These are phyloP conservation scores for Diloba caeruleocephala DNA, from an alignment of 2,888 invertebrate genomes.

Conservation along the genomic window DNA sequence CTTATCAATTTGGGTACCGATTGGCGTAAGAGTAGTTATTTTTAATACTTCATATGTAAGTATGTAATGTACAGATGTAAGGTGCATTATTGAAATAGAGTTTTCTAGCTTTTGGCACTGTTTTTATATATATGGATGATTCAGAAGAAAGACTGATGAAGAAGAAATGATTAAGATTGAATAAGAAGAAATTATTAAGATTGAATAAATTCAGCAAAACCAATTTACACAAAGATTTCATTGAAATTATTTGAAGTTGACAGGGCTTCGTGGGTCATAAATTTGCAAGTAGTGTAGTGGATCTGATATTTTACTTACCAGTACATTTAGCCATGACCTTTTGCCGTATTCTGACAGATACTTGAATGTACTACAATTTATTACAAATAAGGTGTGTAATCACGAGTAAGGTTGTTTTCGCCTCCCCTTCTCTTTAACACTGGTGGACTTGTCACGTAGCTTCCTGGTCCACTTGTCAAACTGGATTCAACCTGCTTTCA, in stretches of 20 bases:
- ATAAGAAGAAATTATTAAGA: too few species aligned
- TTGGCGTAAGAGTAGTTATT: background rate
- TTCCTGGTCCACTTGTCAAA: slow-evolving; percentile 55
- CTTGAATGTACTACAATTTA: slow-evolving; percentile 9
- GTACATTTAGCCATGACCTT: slow-evolving; percentile 45
- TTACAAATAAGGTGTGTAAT: slow-evolving; percentile 37
- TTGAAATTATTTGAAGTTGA: too few species aligned
- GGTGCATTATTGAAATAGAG: too few species aligned
- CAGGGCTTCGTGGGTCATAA: too few species aligned
- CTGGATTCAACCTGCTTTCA: slow-evolving; percentile 54
- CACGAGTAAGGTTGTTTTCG: slow-evolving; percentile 14
- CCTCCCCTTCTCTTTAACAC: slow-evolving; percentile 20
- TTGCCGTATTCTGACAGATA: slow-evolving; percentile 22
- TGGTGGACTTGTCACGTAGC: slow-evolving; percentile 11
- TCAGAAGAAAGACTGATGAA: too few species aligned
- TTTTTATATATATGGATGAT: background rate
- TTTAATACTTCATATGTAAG: slow-evolving; percentile 6
- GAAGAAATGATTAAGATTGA: too few species aligned
- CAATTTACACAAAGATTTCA: too few species aligned
- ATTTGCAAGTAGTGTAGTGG: slow-evolving; percentile 7
- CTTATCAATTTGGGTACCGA: slow-evolving; percentile 15
- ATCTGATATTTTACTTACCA: slow-evolving; percentile 27
- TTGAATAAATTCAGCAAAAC: too few species aligned
- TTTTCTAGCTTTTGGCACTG: background rate
- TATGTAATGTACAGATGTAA: too few species aligned